Evolutionary conservation across 2,113 vertebrate species (phyloP).

Genomic region (Proterorhinus semilunaris): DNA sequence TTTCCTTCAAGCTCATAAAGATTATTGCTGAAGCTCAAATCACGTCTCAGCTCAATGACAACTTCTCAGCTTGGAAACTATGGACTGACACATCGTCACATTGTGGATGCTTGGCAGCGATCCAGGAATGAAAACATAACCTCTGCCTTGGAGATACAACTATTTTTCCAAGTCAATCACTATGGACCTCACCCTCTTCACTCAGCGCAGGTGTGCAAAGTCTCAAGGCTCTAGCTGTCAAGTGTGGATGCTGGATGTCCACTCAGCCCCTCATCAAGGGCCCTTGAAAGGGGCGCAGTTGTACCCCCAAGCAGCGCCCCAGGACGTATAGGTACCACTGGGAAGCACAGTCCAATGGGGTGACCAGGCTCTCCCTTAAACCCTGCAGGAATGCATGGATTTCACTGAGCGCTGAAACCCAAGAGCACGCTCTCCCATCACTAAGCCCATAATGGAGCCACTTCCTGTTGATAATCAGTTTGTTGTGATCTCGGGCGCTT

Average conservation of each 20-base stretch:
- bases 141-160: conserved; percentile 9
- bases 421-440: conserved; percentile 62
- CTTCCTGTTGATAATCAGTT: conserved; percentile 73
- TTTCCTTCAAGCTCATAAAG: conserved; percentile 11
- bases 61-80: conserved; percentile 8
- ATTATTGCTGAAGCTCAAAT: conserved; percentile 29
- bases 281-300: conserved; percentile 24
- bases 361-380: conserved; percentile 62
- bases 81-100: conserved; percentile 1
- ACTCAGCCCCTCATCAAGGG: conserved; percentile 30
- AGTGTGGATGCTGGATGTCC: conserved; percentile 43
- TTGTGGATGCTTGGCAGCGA: neutral
- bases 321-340: conserved; percentile 27
- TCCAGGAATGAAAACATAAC: conserved; percentile 6
- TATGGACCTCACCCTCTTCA: conserved; percentile 4
- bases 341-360: conserved; percentile 40
- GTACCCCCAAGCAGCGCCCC: conserved; percentile 37
- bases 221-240: conserved; percentile 48
- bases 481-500: conserved; percentile 69
- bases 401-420: conserved; percentile 70
- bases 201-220: conserved; percentile 55
- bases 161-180: neutral
- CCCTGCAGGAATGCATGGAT: conserved; percentile 72
- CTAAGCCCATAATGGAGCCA: conserved; percentile 77
- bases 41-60: conserved; percentile 8